Conservation (phyloP, 2,797 vertebrate genomes). For the Geotrypetes seraphini region DNA sequence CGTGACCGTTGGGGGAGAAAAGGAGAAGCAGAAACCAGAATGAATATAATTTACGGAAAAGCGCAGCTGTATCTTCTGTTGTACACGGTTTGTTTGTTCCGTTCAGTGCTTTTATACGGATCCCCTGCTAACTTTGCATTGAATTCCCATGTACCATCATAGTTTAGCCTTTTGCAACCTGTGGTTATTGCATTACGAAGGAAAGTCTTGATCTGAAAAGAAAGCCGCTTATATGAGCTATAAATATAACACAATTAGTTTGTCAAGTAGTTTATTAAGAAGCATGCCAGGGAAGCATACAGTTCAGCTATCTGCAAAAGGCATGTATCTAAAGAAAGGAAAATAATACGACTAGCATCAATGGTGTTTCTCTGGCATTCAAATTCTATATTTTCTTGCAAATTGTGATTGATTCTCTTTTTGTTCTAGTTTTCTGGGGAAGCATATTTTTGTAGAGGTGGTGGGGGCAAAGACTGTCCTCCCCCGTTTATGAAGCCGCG, state of each 20-base stretch:
- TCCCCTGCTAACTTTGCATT: constrained; percentile 41
- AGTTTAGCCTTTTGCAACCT: constrained; percentile 44
- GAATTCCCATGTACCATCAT: constrained; percentile 39
- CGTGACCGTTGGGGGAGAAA: too few species aligned
- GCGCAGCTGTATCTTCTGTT: constrained; percentile 9
- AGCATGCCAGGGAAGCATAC: constrained; percentile 8
- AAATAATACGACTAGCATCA: too few species aligned
- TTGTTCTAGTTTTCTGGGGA: too few species aligned
- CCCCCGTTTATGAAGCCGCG: too few species aligned
- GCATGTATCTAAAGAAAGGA: too few species aligned
- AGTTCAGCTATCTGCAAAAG: neutral
- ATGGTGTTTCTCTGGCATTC: too few species aligned
- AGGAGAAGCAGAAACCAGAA: too few species aligned
- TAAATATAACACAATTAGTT: constrained; percentile 54
- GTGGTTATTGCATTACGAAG: constrained; percentile 47
- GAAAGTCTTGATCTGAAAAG: constrained; percentile 37
- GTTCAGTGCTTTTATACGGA: constrained; percentile 42
- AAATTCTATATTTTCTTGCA: too few species aligned
- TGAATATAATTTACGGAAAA: too few species aligned
- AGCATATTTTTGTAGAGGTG: too few species aligned
- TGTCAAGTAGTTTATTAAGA: constrained; percentile 24
- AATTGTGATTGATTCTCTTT: too few species aligned
- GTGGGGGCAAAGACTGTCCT: too few species aligned
- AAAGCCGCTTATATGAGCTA: constrained; percentile 36
- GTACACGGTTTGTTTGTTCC: constrained; percentile 32